Base-by-base conservation (phyloP, 2,888 invertebrate genomes). In the Nyleta sp. region DNA sequence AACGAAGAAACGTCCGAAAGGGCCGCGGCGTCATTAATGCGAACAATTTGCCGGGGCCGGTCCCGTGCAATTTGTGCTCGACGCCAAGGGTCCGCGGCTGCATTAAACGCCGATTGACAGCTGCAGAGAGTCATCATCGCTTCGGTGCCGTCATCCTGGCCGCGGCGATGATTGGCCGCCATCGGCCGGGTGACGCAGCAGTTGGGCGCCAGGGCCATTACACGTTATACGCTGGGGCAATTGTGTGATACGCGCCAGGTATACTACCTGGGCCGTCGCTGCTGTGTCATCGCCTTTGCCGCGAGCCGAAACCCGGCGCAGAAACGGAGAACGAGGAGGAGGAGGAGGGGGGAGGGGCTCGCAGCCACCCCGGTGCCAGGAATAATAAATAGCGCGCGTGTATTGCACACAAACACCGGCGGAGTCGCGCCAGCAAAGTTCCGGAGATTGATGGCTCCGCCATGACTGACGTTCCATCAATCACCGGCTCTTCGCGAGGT, bases 401-500 rank as follows among this genome's bases (percentile, higher is more conserved):
- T 73, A 57, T 74, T 28, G 80, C 76, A 81, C 80, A 81, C 81
- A 79, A 67, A 73, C 68, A 65, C 40, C 65, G 48, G 75, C 55
- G 44, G 38, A 71, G 59, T 73, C 57, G 42, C 33, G 71, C 48
- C 70, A 33, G 53, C 46, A 52, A 70, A 73, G 76, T 81, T 82
- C 72, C 80, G 80, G 86, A 89, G 90, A 90, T 90, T 89, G 90
- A 90, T 90, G 89, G 90, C 88, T 85, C 82, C 82, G 86, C 84
- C 89, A 87, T 89, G 89, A 89, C 89, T 90, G 89, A 90, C 89
- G 86, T 85, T 89, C 90, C 89, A 90, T 90, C 90, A 88, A 90
- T 90, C 90, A 90, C 85, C 85, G 80, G 81, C 81, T 85, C 80
- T 68, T 84, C 85, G 75, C 83, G 73, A 80, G 83, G 80, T 80